These are phyloP conservation scores for Liparis tanakae DNA, from an alignment of 2,797 vertebrate genomes.

Conservation along the genomic window DNA sequence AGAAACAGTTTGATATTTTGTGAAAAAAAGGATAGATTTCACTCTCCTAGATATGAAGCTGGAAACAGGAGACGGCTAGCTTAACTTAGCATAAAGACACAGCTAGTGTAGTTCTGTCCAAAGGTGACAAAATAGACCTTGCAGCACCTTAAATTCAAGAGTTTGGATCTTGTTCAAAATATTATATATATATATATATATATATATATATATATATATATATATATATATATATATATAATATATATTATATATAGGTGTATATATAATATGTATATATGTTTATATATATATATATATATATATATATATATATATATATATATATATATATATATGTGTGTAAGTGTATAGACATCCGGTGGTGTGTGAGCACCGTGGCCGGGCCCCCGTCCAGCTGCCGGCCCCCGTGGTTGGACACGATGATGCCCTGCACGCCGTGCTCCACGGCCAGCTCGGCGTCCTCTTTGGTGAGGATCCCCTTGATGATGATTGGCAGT, in stretches of 20 bases:
- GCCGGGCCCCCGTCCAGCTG: conserved; percentile 93
- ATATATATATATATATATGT: too few relatives aligned
- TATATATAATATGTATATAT: too few relatives aligned
- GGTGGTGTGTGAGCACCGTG: conserved; percentile 75
- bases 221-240: too few relatives aligned
- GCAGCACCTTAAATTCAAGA: not conserved
- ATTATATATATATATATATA: too few relatives aligned
- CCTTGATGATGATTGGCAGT: conserved; percentile 94
- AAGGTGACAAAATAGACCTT: not conserved
- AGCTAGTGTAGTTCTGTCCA: not conserved
- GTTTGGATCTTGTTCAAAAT: too few relatives aligned
- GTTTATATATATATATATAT: too few relatives aligned
- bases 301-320: too few relatives aligned
- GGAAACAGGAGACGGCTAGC: not conserved
- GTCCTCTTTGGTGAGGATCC: conserved; percentile 96
- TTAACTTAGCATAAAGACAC: conserved; percentile 7
- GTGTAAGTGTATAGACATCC: too few relatives aligned
- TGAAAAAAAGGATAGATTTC: too few relatives aligned
- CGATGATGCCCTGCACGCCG: conserved; percentile 91
- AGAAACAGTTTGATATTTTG: too few relatives aligned
- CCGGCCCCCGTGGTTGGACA: conserved; percentile 96
- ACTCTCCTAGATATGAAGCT: not conserved
- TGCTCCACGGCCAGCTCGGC: conserved; percentile 92
- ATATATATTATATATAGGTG: too few relatives aligned
- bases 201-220: too few relatives aligned